Evolutionary conservation across 2,888 invertebrate genomes (phyloP), one percentile per base, ranked within the genome.

Genomic region (Caenorhabditis sp.): DNA sequence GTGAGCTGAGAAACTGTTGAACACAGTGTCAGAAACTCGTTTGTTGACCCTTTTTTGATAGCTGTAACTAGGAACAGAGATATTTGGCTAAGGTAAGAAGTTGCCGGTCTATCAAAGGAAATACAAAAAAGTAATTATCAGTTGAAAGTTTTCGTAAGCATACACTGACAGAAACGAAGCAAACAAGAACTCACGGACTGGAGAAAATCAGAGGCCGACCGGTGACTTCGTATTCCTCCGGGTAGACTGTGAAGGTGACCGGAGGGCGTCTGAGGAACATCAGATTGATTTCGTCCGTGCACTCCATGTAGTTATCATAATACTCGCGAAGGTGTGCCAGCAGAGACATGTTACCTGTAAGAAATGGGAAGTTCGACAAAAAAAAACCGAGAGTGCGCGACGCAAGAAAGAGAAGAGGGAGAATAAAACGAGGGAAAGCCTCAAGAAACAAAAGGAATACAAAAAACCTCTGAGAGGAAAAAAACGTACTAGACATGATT

Each of bases 231-330:
- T 66, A 44, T 12, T 41, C 75, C 0, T 16, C 47, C 4, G 75
- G 66, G 58, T 66, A 66, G 16, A 66, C 44, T 0, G 66, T 66
- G 47, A 75, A 75, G 16, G 44, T 19, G 3, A 66, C 26, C 3
- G 66, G 31, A 12, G 75, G 75, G 10, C 75, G 75, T 8, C 35
- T 47, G 3, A 16, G 22, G 26, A 75, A 75, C 0, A 75, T n/a
- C 1, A 7, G 10, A 24, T 75, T 75, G 8, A 75, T 28, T 19
- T 75, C 58, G 0, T 58, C 35, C 16, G 2, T 44, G 35, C 66
- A 64, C 8, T 8, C 10, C 75, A 66, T 75, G 58, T 64, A 75
- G 12, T 66, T 24, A 7, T 47, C 59, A 14, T 66, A 47, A 28
- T 75, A 75, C 1, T 28, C 16, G 4, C 56, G 47, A 2, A 75